Conservation (phyloP, 2,888 invertebrate species). For the Drosophila mettleri region DNA sequence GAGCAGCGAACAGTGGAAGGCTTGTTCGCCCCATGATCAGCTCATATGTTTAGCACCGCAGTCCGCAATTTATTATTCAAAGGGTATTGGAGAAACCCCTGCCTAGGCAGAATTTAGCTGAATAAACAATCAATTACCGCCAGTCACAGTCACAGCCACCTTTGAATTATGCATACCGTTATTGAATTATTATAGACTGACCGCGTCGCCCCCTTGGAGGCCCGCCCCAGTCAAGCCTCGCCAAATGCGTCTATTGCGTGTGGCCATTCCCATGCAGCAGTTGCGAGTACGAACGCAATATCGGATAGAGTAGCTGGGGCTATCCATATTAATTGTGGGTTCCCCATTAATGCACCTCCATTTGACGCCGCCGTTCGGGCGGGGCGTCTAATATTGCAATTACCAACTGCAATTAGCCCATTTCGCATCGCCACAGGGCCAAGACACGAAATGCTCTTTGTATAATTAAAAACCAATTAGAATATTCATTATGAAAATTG, state of each 20-base stretch:
- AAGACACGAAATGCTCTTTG: slow-evolving; percentile 56
- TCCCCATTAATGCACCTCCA: slow-evolving; percentile 47
- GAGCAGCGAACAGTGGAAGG: slow-evolving; percentile 28
- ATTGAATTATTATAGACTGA: slow-evolving; percentile 70
- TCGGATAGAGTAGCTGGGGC: slow-evolving; percentile 11
- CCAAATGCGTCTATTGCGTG: slow-evolving; percentile 67
- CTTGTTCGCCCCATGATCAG: slow-evolving; percentile 25
- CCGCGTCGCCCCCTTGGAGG: background rate
- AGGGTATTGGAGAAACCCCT: slow-evolving; percentile 33
- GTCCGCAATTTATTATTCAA: slow-evolving; percentile 64
- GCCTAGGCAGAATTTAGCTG: slow-evolving; percentile 52
- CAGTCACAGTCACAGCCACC: slow-evolving; percentile 17
- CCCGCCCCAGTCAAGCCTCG: slow-evolving; percentile 3
- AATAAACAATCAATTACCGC: slow-evolving; percentile 72
- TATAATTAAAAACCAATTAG: slow-evolving; percentile 77
- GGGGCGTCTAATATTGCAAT: slow-evolving; percentile 76
- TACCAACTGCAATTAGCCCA: slow-evolving; percentile 74
- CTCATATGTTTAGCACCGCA: background rate
- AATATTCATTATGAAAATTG: slow-evolving; percentile 78
- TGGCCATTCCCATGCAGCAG: slow-evolving; percentile 36
- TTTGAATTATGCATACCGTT: slow-evolving; percentile 70
- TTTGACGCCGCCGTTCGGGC: slow-evolving; percentile 52
- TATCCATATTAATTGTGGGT: slow-evolving; percentile 61
- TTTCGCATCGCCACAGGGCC: slow-evolving; percentile 47
- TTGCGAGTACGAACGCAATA: slow-evolving; percentile 5